Base-by-base conservation (phyloP, 2,113 vertebrate species). In the Oryzias celebensis region DNA sequence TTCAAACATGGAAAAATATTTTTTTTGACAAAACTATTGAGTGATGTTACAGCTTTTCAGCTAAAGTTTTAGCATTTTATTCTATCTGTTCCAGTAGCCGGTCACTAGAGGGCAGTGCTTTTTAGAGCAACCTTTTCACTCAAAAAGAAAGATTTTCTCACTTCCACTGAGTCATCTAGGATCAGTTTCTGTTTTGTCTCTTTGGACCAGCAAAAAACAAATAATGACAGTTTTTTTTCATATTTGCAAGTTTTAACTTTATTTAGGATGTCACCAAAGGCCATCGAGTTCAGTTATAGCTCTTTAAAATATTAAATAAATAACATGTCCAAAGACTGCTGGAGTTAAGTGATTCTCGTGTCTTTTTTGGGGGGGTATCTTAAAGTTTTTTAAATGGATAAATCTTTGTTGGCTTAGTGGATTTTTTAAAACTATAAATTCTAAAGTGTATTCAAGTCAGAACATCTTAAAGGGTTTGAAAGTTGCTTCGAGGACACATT, bases 91-190 rank as follows among this genome's bases (percentile, higher is more conserved):
- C 43, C 74, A 62, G 31, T 6, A 63, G n/a, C 10, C 17, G 2
- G 57, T 50, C 86, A 84, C 86, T 75, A 24, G 89, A 75, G 77
- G 87, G 86, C 82, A 84, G 80, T 48, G 44, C 58, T 80, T 79
- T 48, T 22, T 28, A 48, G 17, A 46, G 22, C 24, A 45, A 44
- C n/a, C 18, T 57, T 16, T 3, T 49, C 28, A 54, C 52, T n/a
- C 10, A 51, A 7, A 57, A 43, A 16, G 17, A 0, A 36, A 65
- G 36, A 7, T 49, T 41, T 16, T 55, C 14, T 28, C 26, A 59
- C 53, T 49, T 48, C 46, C 45, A 17, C 55, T 49, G 62, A 44
- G 61, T 4, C n/a, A 56, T 68, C 26, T 47, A 28, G 18, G 0
- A 65, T 54, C 52, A 55, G 46, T 63, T 22, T 52, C n/a, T 24